These are phyloP conservation scores for Hippocampus abdominalis DNA, from an alignment of 2,113 vertebrate species.

Conservation along the genomic window DNA sequence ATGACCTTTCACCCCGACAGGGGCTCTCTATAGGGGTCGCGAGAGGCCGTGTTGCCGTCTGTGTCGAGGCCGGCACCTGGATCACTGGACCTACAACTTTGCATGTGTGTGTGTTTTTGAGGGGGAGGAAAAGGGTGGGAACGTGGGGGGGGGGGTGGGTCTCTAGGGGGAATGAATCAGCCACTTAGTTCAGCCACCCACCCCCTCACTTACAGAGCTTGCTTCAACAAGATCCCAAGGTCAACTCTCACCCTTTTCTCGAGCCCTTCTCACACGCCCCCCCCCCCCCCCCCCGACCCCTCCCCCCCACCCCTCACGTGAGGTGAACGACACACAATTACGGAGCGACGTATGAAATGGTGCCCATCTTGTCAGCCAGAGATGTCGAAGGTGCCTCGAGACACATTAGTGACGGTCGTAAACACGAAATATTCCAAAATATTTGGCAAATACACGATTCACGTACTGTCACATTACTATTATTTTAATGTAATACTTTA, in stretches of 20 bases:
- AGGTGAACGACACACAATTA: slow-evolving; percentile 57
- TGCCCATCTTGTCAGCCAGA: slow-evolving; percentile 15
- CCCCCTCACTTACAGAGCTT: slow-evolving; percentile 67
- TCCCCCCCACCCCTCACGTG: slow-evolving; percentile 31
- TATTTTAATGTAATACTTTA: neutral
- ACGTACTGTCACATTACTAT: too few relatives aligned
- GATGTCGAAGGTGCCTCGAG: neutral
- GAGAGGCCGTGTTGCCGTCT: slow-evolving; percentile 45
- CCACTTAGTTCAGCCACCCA: slow-evolving; percentile 63
- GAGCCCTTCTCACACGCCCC: slow-evolving; percentile 26
- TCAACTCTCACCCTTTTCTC: slow-evolving; percentile 67
- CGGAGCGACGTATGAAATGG: slow-evolving; percentile 40
- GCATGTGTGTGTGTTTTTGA: slow-evolving; percentile 18
- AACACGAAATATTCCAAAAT: neutral
- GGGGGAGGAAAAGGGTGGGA: slow-evolving; percentile 2
- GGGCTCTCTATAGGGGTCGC: slow-evolving; percentile 50
- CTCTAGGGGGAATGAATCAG: slow-evolving; percentile 65
- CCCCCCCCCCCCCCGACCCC: slow-evolving; percentile 32
- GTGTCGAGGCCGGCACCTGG: slow-evolving; percentile 61
- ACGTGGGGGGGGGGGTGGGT: slow-evolving; percentile 29
- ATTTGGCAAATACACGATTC: too few relatives aligned
- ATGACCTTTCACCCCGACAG: slow-evolving; percentile 50
- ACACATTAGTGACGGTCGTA: neutral
- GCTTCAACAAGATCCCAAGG: slow-evolving; percentile 58
- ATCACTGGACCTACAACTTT: slow-evolving; percentile 32